Evolutionary conservation across 2,113 vertebrate species (phyloP), one percentile per base, ranked within the genome.

Genomic region (Boleophthalmus pectinirostris): DNA sequence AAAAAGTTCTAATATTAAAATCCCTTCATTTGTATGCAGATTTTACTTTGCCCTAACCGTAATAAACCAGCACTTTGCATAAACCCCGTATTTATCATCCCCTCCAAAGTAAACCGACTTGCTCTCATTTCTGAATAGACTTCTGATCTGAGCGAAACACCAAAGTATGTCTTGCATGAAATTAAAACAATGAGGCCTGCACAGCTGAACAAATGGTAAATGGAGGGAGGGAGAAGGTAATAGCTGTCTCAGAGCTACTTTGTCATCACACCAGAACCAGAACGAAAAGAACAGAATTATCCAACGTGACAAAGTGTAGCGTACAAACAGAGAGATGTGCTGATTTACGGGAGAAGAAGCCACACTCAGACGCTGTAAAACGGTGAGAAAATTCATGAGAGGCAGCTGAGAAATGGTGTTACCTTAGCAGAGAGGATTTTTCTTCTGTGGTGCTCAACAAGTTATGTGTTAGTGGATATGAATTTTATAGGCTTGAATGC

Each of bases 181-280:
- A 91, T 90, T 88, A 90, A 90, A 89, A 90, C 87, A 90, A 88
- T 82, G 84, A 80, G 51, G 79, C 69, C 77, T 82, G 79, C 85
- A 85, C 77, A 88, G 84, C 25, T 86, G 84, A 85, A 80, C 68
- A 89, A 87, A 84, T 85, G 77, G 79, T 81, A 87, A 90, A 92
- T 85, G 80, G 81, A 82, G 89, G 81, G 70, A 79, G 70, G 29
- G 77, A 81, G 81, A 82, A 82, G 82, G 75, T 81, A 88, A 89
- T 84, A 70, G 72, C 82, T 74, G 81, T 71, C 74, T 85, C 66
- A 69, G 51, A 86, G 78, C 67, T 67, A 51, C 58, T 84, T 85
- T 85, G 82, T 87, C 78, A 87, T 78, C 65, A 46, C 70, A 75
- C 69, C 66, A 64, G 88, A 77, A 84, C 86, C 78, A 84, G 67